Evolutionary conservation across 1,140 invertebrate genomes (phyloP), one percentile per base, ranked within the genome.

Genomic region (Macrosteles quadrilineatus): DNA sequence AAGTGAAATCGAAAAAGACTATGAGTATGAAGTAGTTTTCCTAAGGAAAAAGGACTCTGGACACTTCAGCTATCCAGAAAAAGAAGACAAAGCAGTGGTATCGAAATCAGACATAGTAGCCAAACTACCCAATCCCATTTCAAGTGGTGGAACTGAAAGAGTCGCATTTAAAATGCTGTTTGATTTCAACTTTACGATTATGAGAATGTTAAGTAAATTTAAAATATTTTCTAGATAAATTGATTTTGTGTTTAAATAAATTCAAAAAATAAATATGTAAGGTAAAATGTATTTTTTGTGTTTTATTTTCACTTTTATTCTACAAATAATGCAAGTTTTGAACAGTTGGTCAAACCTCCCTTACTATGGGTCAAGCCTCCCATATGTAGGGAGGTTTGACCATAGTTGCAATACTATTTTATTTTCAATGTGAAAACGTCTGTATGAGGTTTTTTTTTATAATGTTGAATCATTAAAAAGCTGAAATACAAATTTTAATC

Each of bases 381-480:
- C 69, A 45, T 53, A 71, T 67, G 29, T 55, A 25, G 69, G 64
- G 69, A 71, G 69, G 63, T 53, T 71, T 71, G 64, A 67, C 69
- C 32, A 50, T 50, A 50, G 14, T 19, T 50, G 47, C 21, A 50
- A 6, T 19, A 21, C 21, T 50, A 4, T 50, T 50, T 50, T 19
- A 21, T 50, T 50, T 21, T 50, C 21, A 19, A 50, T 50, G 14
- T 50, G 47, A 21, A 50, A 21, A 21, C 14, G n/a, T 17, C 3
- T 19, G 3, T 50, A 50, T 50, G 21, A 17, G n/a, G n/a, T 50
- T 50, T 50, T 50, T 3, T 17, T 50, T 50, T 21, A 3, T 50
- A 50, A 50, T 50, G 6, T 9, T 17, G 47, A 6, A 50, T 19
- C 14, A 50, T 19, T 4, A 50, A 19, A 50, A 50, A 50, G 14